Evolutionary conservation across 2,888 invertebrate species (phyloP), one percentile per base, ranked within the genome.

Genomic region (Macrophya annulata): DNA sequence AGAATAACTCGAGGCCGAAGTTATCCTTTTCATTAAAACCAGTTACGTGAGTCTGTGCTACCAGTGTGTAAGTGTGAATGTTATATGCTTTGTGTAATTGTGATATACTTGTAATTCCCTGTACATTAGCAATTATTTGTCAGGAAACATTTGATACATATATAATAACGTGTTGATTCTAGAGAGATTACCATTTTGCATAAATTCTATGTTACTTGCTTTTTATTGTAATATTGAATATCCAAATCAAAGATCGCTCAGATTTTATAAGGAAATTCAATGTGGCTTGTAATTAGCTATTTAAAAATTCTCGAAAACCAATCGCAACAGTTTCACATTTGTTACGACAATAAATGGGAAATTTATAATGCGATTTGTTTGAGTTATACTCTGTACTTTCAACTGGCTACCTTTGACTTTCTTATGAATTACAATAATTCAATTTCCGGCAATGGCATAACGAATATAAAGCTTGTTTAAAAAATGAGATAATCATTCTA

Each of bases 1-100:
- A 99, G 95, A 98, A 98, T 94, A 99, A 99, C 95, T 98, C 99
- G 86, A 96, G 99, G 93, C 99, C 99, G 87, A 98, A 98, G 94
- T 95, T 99, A 89, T 99, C 99, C 84, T 99, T 99, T 94, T 96
- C 97, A 83, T 94, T 98, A 89, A 98, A 98, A 94, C 97, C 97
- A 89, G 94, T 96, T 90, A 96, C 96, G 94, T 96, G 95, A 96
- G 94, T 94, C 91, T 85, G 77, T 85, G 43, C 72, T 71, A 25
- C 40, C 31, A 59, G 65, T 71, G 86, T 84, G 85, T 79, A 84
- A 37, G 90, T 88, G 88, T 81, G 81, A 43, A 81, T 81, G 40
- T 59, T 21, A 81, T 81, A 81, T 81, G 81, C 40, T 81, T 62
- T 89, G 89, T 87, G 87, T 88, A 90, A 88, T 89, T 92, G 91